Conservation (phyloP, 2,797 vertebrate genomes). For the Orientallactaga sibirica region DNA sequence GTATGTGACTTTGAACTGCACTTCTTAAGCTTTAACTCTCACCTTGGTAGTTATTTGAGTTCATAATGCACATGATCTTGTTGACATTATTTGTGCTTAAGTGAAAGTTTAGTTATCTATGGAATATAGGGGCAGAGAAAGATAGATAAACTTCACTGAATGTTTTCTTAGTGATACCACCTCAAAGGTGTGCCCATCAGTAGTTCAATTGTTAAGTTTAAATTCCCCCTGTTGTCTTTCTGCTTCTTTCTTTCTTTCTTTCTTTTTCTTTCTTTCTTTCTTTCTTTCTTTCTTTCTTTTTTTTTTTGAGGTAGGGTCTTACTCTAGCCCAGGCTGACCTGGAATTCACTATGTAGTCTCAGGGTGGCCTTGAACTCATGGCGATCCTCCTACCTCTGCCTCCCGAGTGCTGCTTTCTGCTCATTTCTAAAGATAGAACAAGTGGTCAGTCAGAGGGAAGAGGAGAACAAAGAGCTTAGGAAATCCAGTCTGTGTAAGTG, state of each 20-base stretch:
- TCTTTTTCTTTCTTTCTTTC: neutral
- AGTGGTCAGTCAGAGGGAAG: neutral
- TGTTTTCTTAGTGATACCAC: neutral
- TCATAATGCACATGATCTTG: neutral
- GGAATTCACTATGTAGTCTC: too few species aligned
- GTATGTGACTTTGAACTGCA: neutral
- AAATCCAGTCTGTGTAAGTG: neutral
- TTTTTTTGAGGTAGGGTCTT: too few species aligned
- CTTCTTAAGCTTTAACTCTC: neutral
- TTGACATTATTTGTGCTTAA: constrained; percentile 12
- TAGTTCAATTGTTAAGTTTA: neutral
- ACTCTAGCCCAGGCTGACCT: too few species aligned
- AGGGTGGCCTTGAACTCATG: too few species aligned
- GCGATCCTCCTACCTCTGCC: too few species aligned
- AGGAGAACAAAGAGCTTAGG: neutral
- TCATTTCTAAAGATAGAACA: neutral
- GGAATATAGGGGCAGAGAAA: neutral
- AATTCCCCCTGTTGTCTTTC: neutral
- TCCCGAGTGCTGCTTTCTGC: neutral
- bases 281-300: too few species aligned
- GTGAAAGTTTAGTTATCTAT: constrained; percentile 28
- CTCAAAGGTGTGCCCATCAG: neutral
- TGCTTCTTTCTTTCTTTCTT: neutral
- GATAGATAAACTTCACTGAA: neutral
- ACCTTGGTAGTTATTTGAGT: neutral